Evolutionary conservation across 2,888 invertebrate species (phyloP).

Genomic region (Metallyticus violacea): DNA sequence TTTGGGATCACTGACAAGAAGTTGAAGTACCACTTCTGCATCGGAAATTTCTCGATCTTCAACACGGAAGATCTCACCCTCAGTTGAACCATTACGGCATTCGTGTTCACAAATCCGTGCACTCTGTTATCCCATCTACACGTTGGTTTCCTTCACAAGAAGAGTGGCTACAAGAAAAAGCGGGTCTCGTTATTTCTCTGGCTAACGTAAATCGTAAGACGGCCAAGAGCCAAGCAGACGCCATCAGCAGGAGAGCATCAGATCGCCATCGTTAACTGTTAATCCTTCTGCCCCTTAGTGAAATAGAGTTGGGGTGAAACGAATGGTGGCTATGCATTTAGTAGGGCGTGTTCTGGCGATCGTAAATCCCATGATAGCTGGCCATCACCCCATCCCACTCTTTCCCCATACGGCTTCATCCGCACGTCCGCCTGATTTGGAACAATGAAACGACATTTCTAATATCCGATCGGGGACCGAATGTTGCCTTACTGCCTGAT

Average conservation of each 20-base stretch:
- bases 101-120: too few relatives aligned
- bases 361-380: slow-evolving; percentile 22
- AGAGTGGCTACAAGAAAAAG: not conserved
- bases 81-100: too few relatives aligned
- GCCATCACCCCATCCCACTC: not conserved
- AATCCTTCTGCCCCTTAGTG: not conserved
- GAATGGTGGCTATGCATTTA: slow-evolving; percentile 22
- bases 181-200: too few relatives aligned
- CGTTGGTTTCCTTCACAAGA: too few relatives aligned
- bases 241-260: not conserved
- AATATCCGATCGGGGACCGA: not conserved
- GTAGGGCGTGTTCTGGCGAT: slow-evolving; percentile 14
- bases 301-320: not conserved
- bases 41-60: too few relatives aligned
- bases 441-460: not conserved
- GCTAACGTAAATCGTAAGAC: too few relatives aligned
- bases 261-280: not conserved
- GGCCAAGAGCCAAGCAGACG: not conserved
- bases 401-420: too few relatives aligned
- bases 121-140: too few relatives aligned
- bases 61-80: too few relatives aligned
- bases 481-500: not conserved
- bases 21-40: too few relatives aligned
- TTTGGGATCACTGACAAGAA: too few relatives aligned
- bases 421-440: not conserved